Conservation (phyloP, 2,113 vertebrate genomes). For the Leucopsar rothschildi region DNA sequence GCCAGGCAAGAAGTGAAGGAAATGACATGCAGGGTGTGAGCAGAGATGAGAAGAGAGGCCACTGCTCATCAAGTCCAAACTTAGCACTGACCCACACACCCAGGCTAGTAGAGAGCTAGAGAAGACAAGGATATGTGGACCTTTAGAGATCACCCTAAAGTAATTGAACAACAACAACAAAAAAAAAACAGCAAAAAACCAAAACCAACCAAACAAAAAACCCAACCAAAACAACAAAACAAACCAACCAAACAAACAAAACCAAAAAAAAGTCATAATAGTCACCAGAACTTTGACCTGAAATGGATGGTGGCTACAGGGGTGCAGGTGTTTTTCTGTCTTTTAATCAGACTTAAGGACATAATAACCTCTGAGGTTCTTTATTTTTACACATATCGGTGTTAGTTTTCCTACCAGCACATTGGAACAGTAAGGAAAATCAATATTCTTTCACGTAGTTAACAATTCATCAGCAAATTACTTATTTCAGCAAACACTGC, state of each 20-base stretch:
- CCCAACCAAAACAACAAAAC: too few relatives aligned
- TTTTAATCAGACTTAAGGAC: background rate
- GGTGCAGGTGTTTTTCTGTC: background rate
- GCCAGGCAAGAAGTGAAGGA: background rate
- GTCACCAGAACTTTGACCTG: background rate
- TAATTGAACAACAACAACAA: background rate
- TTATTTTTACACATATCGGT: background rate
- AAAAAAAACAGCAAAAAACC: too few relatives aligned
- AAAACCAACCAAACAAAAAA: too few relatives aligned
- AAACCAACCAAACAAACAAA: too few relatives aligned
- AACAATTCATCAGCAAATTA: background rate
- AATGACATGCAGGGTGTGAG: background rate
- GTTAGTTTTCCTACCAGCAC: background rate
- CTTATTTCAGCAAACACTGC: background rate
- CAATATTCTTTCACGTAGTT: background rate
- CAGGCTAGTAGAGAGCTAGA: background rate
- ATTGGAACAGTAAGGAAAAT: background rate
- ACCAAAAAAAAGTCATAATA: background rate
- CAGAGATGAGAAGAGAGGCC: background rate
- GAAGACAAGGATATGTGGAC: background rate
- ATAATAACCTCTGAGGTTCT: background rate
- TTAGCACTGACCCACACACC: rapidly evolving
- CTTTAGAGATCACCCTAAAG: background rate
- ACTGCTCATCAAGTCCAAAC: rapidly evolving
- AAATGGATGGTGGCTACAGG: background rate